phyloP scores from a whole-genome alignment of 2,888 invertebrate genomes.

The Mantis religiosa region DNA sequence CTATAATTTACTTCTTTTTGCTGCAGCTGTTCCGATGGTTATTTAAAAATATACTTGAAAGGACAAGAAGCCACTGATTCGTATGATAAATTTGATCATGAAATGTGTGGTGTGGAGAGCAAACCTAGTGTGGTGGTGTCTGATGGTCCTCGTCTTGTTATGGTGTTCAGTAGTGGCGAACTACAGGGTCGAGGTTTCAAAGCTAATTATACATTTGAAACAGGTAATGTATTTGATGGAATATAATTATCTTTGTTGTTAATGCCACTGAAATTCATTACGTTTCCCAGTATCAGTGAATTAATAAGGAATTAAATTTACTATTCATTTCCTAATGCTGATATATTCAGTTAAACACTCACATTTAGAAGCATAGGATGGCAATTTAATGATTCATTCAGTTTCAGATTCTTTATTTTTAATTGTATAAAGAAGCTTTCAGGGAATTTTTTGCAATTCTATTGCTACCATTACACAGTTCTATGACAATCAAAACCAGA shows the following conservation, averaged over 20 bases:
- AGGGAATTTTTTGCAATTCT: too few species aligned
- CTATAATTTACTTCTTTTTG: neutral
- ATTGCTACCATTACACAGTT: too few species aligned
- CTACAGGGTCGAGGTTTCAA: constrained; percentile 88
- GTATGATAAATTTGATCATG: constrained; percentile 89
- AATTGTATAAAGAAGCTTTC: too few species aligned
- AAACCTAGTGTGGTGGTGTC: constrained; percentile 80
- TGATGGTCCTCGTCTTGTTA: constrained; percentile 86
- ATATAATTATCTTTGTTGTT: neutral
- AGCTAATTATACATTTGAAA: constrained; percentile 79
- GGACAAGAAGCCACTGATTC: constrained; percentile 90
- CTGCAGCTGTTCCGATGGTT: constrained; percentile 79
- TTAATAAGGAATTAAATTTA: too few species aligned
- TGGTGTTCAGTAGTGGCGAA: constrained; percentile 93
- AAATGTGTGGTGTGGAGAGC: constrained; percentile 78
- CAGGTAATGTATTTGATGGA: constrained; percentile 52
- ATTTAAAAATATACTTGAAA: constrained; percentile 83
- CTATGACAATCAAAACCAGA: too few species aligned
- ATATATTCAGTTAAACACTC: too few species aligned
- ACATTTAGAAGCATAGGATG: too few species aligned
- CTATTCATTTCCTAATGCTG: too few species aligned
- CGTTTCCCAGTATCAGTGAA: too few species aligned
- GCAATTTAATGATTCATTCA: too few species aligned
- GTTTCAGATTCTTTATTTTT: too few species aligned
- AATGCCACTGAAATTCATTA: too few species aligned